Evolutionary conservation across 2,888 invertebrate genomes (phyloP).

Genomic region (Biston betularia): DNA sequence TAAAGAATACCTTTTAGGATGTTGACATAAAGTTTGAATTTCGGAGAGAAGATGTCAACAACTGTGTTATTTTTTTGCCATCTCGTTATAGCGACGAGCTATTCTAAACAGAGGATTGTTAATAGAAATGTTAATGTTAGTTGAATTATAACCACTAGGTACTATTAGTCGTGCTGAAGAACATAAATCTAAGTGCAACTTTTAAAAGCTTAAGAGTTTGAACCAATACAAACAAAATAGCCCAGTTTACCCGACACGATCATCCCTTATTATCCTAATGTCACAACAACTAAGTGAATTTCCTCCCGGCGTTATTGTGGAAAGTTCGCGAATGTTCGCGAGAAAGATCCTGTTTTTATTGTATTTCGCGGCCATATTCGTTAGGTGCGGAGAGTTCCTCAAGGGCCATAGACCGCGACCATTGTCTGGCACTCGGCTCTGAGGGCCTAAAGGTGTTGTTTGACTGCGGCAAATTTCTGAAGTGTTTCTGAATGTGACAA

Average conservation of each 20-base stretch:
- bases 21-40: too few relatives aligned
- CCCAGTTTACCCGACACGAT: constrained; percentile 13
- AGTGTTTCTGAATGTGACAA: neutral
- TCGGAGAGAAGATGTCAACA: too few relatives aligned
- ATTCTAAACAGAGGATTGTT: too few relatives aligned
- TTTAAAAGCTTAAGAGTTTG: constrained; percentile 6
- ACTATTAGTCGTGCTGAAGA: neutral
- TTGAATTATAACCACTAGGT: too few relatives aligned
- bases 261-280: constrained; percentile 22
- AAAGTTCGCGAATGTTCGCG: constrained; percentile 24
- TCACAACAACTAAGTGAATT: constrained; percentile 32
- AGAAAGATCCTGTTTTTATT: constrained; percentile 29
- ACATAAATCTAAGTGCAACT: neutral
- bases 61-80: too few relatives aligned
- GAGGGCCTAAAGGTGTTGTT: constrained; percentile 17
- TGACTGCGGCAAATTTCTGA: neutral
- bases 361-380: constrained; percentile 34
- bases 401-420: constrained; percentile 30
- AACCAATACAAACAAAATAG: constrained; percentile 23
- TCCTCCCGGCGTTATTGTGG: constrained; percentile 17
- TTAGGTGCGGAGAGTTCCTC: constrained; percentile 34
- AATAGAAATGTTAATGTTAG: too few relatives aligned
- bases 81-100: too few relatives aligned
- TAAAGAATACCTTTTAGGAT: too few relatives aligned
- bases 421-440: constrained; percentile 32